Evolutionary conservation across 2,888 invertebrate species (phyloP), one percentile per base, ranked within the genome.

Genomic region (Limnephilus rhombicus): DNA sequence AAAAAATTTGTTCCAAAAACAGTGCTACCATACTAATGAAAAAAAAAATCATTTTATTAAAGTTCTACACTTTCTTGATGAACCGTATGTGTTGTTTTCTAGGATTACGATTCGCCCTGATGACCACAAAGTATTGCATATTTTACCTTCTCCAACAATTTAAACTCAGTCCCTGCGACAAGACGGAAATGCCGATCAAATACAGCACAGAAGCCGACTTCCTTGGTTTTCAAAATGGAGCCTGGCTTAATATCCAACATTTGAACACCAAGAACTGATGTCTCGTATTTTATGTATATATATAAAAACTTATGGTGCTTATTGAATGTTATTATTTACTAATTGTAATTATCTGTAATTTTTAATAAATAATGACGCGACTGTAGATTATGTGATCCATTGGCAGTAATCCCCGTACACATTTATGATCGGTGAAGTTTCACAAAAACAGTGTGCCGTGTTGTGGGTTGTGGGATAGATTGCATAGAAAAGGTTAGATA

Each of bases 41-140:
- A 49, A 49, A 49, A 49, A 49, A 49, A 49, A 49, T 13, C 3
- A 3, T 49, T 49, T 49, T 4, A 49, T 89, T 89, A 45, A 45
- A 45, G 1, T 45, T 45, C 45, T 45, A 45, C 12, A 11, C 45
- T 45, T 45, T 45, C 45, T 45, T 45, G 12, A 45, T 11, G 12
- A 45, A 45, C 45, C 12, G 12, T 45, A 45, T 24, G 9, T 68
- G n/a, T 92, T 91, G 89, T 93, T 91, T 95, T 95, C 24, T 95
- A 96, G 96, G 96, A 92, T 94, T 96, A 93, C 94, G 96, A 89
- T 96, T 96, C 94, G 96, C 96, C 1, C 95, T 96, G 95, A 95
- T 96, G 94, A 96, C 96, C 86, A 96, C 95, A 0, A 96, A 96
- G 94, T 92, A 95, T 86, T 96, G 95, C 1, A 95, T 96, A 95